Evolutionary conservation across 1,140 invertebrate species (phyloP).

Genomic region (Temnothorax nylanderi): DNA sequence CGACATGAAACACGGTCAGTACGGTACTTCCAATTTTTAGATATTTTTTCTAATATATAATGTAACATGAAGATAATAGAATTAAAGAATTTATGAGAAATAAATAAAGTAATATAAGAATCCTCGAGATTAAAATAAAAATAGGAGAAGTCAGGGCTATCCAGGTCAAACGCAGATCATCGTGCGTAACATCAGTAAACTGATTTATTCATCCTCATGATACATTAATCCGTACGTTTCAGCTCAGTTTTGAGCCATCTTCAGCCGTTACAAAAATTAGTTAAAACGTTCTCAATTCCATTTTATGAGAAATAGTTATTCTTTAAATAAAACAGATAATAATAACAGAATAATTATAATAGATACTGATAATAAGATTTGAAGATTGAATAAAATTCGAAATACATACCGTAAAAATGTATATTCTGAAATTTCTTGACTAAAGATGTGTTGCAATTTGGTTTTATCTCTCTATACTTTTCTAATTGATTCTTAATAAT

Average conservation of each 20-base stretch:
- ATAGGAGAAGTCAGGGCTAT: too few relatives aligned
- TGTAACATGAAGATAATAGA: neutral
- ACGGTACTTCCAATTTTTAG: slow-evolving; percentile 39
- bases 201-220: too few relatives aligned
- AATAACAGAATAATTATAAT: neutral
- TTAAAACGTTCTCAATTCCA: too few relatives aligned
- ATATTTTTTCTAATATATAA: neutral
- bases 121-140: too few relatives aligned
- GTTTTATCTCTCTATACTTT: neutral
- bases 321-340: neutral
- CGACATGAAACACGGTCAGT: slow-evolving; percentile 35
- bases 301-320: neutral
- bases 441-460: neutral
- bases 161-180: too few relatives aligned
- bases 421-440: neutral
- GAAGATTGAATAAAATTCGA: neutral
- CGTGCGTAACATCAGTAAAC: too few relatives aligned
- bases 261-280: too few relatives aligned
- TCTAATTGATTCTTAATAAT: neutral
- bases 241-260: too few relatives aligned
- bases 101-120: too few relatives aligned
- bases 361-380: neutral
- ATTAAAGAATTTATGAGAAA: neutral
- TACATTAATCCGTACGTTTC: too few relatives aligned
- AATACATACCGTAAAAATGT: neutral